Evolutionary conservation across 2,113 vertebrate genomes (phyloP), one percentile per base, ranked within the genome.

Genomic region (Abramis brama): DNA sequence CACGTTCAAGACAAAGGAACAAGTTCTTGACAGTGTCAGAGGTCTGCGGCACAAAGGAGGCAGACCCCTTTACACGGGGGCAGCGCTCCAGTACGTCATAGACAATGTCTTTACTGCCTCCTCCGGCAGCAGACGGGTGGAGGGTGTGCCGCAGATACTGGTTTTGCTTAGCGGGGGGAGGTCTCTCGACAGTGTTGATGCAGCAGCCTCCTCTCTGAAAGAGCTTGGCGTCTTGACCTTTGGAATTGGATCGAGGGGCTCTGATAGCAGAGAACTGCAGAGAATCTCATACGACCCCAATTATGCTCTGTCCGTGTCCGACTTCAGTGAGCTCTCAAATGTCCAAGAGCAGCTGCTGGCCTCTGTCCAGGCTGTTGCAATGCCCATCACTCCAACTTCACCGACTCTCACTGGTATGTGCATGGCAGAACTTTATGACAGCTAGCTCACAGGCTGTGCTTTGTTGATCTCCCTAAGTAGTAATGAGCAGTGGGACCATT

Each of bases 11-110:
- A 85, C 68, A 64, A 91, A 90, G 71, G 87, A 90, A 17, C 87
- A 90, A 2, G 17, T 87, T 17, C 43, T 86, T 68, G 73, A 70
- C 27, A 75, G 47, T 5, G 75, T 91, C 30, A 77, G 50, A 81
- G 36, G 5, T 15, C 79, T 91, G 62, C 83, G 36, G 30, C 62
- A 79, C 83, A 91, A 83, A 89, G 90, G 91, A 27, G 91, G 91
- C 75, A 94, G 89, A 81, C 15, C 90, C 17, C 91, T 96, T 68
- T 95, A 96, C 73, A 87, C 94, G 15, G 96, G 95, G 85, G 91
- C 90, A 0, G 86, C 86, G 21, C 91, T 97, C 74, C 93, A 96
- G 30, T 94, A 92, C 1, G 92, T 93, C 0, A 25, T 86, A 89
- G 92, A 88, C 23, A 85, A 92, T 27, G 83, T 96, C 57, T 96